Conservation (phyloP, 2,888 invertebrate species). For the Hipparchia sbordonii region DNA sequence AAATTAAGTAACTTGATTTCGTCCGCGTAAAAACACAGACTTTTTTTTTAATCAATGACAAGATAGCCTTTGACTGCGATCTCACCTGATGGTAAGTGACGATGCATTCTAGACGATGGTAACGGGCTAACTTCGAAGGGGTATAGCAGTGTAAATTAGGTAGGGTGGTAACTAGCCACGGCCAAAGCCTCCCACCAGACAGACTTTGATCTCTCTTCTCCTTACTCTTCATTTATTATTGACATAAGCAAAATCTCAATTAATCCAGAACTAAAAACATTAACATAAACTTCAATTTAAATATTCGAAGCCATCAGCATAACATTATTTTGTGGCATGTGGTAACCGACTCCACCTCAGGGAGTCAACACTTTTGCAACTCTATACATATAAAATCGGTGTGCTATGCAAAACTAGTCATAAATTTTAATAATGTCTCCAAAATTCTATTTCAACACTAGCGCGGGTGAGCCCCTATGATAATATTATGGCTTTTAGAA, state of each 20-base stretch:
- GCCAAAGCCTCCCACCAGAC: too few relatives aligned
- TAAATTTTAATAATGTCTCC: conserved; percentile 43
- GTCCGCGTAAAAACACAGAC: too few relatives aligned
- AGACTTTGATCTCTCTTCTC: too few relatives aligned
- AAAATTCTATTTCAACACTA: conserved; percentile 38
- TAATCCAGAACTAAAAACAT: background rate
- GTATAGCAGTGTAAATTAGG: too few relatives aligned
- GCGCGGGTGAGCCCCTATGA: conserved; percentile 20
- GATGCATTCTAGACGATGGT: too few relatives aligned
- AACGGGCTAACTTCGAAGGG: too few relatives aligned
- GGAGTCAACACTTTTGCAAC: conserved; percentile 33
- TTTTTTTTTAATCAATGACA: too few relatives aligned
- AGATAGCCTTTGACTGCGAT: too few relatives aligned
- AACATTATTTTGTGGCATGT: conserved; percentile 10
- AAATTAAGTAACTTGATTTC: too few relatives aligned
- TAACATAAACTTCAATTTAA: conserved; percentile 20
- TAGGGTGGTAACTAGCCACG: too few relatives aligned
- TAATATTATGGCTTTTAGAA: conserved; percentile 29
- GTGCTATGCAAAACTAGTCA: conserved; percentile 40
- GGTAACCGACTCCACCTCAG: conserved; percentile 27
- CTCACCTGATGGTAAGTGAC: too few relatives aligned
- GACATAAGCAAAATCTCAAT: background rate
- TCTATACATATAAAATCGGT: conserved; percentile 37
- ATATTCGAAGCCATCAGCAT: conserved; percentile 23
- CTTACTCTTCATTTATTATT: too few relatives aligned